Evolutionary conservation across 2,888 invertebrate genomes (phyloP), one percentile per base, ranked within the genome.

Genomic region (Flexamia atlantica): DNA sequence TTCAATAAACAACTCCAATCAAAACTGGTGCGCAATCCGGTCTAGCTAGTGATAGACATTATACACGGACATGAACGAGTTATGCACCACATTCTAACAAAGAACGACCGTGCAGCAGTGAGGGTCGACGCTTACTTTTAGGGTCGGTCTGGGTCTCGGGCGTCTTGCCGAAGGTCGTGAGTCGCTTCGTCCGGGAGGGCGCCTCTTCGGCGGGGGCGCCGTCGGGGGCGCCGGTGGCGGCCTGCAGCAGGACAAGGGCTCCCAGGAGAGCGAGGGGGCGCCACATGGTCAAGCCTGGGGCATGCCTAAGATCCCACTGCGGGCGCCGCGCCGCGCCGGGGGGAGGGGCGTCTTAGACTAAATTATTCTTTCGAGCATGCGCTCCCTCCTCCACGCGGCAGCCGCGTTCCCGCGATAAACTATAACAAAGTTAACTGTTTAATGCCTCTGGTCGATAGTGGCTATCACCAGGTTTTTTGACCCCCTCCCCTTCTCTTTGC

Each of bases 111-210:
- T 79, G 79, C 79, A 79, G 28, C 42, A 28, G 4, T 14, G 17
- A 14, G 7, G 64, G 20, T 3, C 23, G 68, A 68, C 30, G 53
- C 79, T 79, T 79, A 79, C 79, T 79, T 79, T 79, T 79, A 9
- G 79, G 72, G 17, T 57, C 81, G 50, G 32, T 68, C 20, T 82
- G 53, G 53, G 80, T 74, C 50, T 80, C 82, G 0, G 84, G 85
- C 10, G 81, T 83, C 76, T 84, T 85, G 23, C 85, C 85, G 83
- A 85, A 85, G 76, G 85, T 83, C 40, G 85, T 85, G 32, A 85
- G 83, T 20, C 85, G 12, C 83, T 84, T 84, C 23, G 68, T 53
- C 53, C 7, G 30, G 9, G 32, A 1, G 25, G 12, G 5, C 3
- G 1, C 17, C 28, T 42, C 46, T 20, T 10, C 14, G 57, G 17